Evolutionary conservation across 2,797 vertebrate species (phyloP), one percentile per base, ranked within the genome.

Genomic region (Sebastes matsubarae): DNA sequence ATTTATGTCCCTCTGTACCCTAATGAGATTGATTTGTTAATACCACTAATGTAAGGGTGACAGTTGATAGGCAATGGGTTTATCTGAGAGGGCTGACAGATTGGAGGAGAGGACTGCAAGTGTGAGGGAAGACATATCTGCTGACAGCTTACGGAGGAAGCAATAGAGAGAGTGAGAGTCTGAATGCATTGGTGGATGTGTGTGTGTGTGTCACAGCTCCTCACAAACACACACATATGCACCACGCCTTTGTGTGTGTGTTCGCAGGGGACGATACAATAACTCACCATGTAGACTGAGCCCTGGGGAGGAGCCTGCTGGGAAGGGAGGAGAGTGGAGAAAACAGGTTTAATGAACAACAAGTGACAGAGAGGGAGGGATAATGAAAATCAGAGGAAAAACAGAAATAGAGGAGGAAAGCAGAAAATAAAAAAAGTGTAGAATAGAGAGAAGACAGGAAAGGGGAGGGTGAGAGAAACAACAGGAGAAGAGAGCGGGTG

Each of bases 231-330:
- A 84, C 69, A 84, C 71, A 77, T 46, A 75, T 63, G 72, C 67
- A 70, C 38, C 32, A 50, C 6, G 16, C 20, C 57, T 79, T n/a
- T 24, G 71, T 81, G 82, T 77, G 57, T 79, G 83, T 75, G 54
- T 70, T 71, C 10, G 55, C 67, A 68, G 75, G 72, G 72, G 83
- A 82, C 20, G 22, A 78, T 72, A 80, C 80, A 88, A 84, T 88
- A 90, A 93, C 96, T 96, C 92, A 96, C 96, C 96, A 96, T 96
- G 93, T 96, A 96, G 85, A 96, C 91, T 36, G 94, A 92, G 75
- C 84, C 87, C 91, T 92, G 94, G 79, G 92, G 88, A 93, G 88
- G 68, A 65, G 92, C 85, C 95, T 96, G 92, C 73, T 80, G 90
- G 85, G 82, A 86, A 68, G 77, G 58, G 73, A 89, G 57, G 80